phyloP scores from a whole-genome alignment of 2,888 invertebrate genomes.

The Plagiodera versicolora region DNA sequence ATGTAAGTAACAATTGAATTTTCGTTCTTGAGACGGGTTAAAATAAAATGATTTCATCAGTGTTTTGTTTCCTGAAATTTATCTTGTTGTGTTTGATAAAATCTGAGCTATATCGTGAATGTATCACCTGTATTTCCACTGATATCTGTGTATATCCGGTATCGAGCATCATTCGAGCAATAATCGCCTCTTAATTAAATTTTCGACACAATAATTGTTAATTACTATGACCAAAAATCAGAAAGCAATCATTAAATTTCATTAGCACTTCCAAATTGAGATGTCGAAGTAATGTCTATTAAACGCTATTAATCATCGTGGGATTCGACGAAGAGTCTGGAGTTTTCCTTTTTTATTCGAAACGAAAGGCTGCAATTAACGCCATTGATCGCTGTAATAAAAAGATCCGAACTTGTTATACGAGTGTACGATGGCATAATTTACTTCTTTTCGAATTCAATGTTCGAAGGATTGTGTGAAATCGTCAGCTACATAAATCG shows the following conservation, averaged over 20 bases:
- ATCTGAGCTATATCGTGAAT: background rate
- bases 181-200: background rate
- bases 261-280: constrained; percentile 13
- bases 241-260: constrained; percentile 9
- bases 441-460: constrained; percentile 23
- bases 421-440: constrained; percentile 25
- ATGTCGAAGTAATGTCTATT: constrained; percentile 3
- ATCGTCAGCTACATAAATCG: too few relatives aligned
- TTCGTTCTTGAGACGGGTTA: background rate
- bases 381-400: constrained; percentile 24
- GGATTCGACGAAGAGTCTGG: background rate
- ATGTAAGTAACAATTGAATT: constrained; percentile 48
- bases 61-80: too few relatives aligned
- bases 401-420: constrained; percentile 25
- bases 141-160: too few relatives aligned
- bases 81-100: too few relatives aligned
- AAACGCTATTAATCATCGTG: constrained; percentile 6
- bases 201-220: background rate
- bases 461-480: constrained; percentile 24
- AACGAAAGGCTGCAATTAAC: constrained; percentile 25
- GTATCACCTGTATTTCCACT: background rate
- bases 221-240: background rate
- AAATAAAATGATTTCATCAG: too few relatives aligned
- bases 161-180: background rate
- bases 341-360: constrained; percentile 12